Evolutionary conservation across 2,888 invertebrate species (phyloP).

Genomic region (Drosophila planitibia): DNA sequence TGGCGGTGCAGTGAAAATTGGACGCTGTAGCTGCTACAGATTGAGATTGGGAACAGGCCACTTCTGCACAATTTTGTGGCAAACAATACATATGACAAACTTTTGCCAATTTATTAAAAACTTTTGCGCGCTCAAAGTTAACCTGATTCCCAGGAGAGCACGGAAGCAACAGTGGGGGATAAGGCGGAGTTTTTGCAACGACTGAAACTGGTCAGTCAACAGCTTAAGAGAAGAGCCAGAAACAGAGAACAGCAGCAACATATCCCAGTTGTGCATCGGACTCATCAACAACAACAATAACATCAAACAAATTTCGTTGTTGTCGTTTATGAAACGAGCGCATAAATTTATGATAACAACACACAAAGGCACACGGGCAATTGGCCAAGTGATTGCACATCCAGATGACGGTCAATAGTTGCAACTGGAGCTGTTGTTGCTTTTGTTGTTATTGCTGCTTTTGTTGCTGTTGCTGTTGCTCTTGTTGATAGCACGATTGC

Average conservation of each 20-base stretch:
- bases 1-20: conserved; percentile 48
- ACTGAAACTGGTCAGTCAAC: conserved; percentile 61
- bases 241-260: conserved; percentile 40
- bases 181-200: conserved; percentile 12
- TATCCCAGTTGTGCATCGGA: conserved; percentile 44
- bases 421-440: conserved; percentile 19
- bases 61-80: conserved; percentile 61
- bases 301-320: conserved; percentile 78
- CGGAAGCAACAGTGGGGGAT: conserved; percentile 5
- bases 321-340: conserved; percentile 76
- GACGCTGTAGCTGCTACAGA: conserved; percentile 33
- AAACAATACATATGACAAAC: conserved; percentile 81
- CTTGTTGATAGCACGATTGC: conserved; percentile 32
- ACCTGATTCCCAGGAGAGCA: conserved; percentile 78
- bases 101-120: conserved; percentile 82
- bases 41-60: conserved; percentile 62
- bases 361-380: conserved; percentile 63
- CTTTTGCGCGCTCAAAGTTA: conserved; percentile 64
- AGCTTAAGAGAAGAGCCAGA: conserved; percentile 9
- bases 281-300: conserved; percentile 32
- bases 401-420: conserved; percentile 31
- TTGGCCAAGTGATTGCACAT: conserved; percentile 66
- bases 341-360: conserved; percentile 81
- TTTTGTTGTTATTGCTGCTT: conserved; percentile 1
- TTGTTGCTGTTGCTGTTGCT: conserved; percentile 25